A percentile compares a stretch with the other conserved stretches of the same genome.
Evolutionary conservation across 2,797 vertebrate species (phyloP).

Genomic region (Onychomys leucogaster): DNA sequence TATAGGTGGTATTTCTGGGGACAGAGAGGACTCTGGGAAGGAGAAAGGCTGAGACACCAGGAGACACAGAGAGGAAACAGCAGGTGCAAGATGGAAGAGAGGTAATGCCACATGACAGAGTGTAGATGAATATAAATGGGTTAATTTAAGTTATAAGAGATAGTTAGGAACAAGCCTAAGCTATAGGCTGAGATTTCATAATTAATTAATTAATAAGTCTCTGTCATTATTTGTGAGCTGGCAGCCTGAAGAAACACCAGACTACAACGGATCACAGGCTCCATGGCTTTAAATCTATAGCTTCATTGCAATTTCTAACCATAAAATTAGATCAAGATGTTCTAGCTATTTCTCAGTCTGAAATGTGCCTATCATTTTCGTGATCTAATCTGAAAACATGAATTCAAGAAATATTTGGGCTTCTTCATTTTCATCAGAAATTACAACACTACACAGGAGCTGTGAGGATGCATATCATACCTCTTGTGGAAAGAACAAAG

Average conservation of each 20-base stretch:
- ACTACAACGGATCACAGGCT: background rate
- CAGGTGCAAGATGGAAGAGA: background rate
- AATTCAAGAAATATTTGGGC: slow-evolving; percentile 19
- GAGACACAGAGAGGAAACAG: background rate
- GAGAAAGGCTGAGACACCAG: background rate
- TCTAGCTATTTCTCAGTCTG: background rate
- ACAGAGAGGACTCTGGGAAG: too few species aligned
- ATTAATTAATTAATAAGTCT: background rate
- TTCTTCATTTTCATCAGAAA: slow-evolving; percentile 57
- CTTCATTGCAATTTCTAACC: slow-evolving; percentile 8
- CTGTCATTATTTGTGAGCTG: background rate
- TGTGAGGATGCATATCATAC: background rate
- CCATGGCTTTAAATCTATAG: slow-evolving; percentile 9
- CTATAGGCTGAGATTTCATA: background rate
- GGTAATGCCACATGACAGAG: background rate
- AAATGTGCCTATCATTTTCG: slow-evolving; percentile 34
- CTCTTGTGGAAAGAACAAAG: slow-evolving; percentile 30
- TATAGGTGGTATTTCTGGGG: too few species aligned
- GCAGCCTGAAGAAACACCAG: background rate
- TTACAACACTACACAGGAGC: slow-evolving; percentile 35
- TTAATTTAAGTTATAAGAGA: background rate
- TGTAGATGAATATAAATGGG: background rate
- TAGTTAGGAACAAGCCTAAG: background rate
- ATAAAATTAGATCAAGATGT: slow-evolving; percentile 53
- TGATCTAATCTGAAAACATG: slow-evolving; percentile 49